Conservation (phyloP, 2,797 vertebrate species). For the Peromyscus eremicus region DNA sequence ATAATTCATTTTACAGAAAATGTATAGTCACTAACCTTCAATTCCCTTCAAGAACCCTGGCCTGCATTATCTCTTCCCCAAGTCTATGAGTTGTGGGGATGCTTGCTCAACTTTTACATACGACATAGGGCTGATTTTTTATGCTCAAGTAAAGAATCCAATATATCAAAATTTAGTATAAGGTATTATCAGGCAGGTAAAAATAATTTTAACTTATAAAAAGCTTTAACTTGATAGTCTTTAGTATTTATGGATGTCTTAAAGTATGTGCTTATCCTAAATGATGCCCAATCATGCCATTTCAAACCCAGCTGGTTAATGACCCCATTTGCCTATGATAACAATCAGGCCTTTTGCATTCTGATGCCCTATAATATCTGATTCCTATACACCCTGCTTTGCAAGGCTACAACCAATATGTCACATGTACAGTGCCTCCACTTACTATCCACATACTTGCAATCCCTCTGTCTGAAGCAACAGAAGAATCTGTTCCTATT, state of each 20-base stretch:
- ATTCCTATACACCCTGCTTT: not conserved
- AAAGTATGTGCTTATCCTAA: not conserved
- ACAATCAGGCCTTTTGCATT: not conserved
- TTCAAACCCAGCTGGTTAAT: not conserved
- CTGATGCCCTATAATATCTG: too few relatives aligned
- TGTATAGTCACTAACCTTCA: not conserved
- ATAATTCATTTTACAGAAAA: slow-evolving; percentile 48
- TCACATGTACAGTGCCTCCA: not conserved
- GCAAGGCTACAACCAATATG: not conserved
- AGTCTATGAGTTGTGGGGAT: not conserved
- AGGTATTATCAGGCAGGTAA: not conserved
- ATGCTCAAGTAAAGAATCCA: not conserved
- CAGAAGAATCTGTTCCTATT: not conserved
- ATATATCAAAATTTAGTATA: not conserved
- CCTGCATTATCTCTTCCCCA: not conserved
- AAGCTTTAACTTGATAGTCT: not conserved
- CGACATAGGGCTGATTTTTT: not conserved
- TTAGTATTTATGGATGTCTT: not conserved
- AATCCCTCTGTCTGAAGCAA: not conserved
- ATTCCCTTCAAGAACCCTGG: not conserved
- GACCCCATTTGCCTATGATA: not conserved
- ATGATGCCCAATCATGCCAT: not conserved
- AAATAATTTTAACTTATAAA: slow-evolving; percentile 29
- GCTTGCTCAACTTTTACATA: not conserved
- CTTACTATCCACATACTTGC: not conserved